A percentile compares a stretch with the other conserved stretches of the same genome.
phyloP scores from a whole-genome alignment of 2,888 invertebrate species.

The Luperina nickerlii region DNA sequence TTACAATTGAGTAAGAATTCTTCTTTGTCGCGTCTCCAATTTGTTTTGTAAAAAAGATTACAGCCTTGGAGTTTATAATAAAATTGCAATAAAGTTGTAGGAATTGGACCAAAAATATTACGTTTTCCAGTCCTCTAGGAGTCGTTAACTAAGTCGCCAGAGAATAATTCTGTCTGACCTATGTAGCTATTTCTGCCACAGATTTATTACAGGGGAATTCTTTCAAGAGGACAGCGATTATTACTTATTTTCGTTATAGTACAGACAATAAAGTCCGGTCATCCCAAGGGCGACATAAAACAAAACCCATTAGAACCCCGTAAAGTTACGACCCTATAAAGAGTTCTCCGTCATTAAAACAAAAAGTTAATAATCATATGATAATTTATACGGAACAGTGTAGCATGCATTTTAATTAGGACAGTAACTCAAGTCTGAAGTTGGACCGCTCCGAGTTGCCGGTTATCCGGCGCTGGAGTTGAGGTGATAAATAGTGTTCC shows the following conservation, averaged over 20 bases:
- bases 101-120: slow-evolving; percentile 31
- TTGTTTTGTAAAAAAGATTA: slow-evolving; percentile 37
- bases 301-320: slow-evolving; percentile 69
- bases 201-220: slow-evolving; percentile 61
- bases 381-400: slow-evolving; percentile 68
- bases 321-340: slow-evolving; percentile 69
- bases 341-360: slow-evolving; percentile 68
- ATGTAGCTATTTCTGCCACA: slow-evolving; percentile 56
- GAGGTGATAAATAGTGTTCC: slow-evolving; percentile 73
- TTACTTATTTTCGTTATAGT: slow-evolving; percentile 63
- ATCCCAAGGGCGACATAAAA: slow-evolving; percentile 61
- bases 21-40: slow-evolving; percentile 40
- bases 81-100: slow-evolving; percentile 31
- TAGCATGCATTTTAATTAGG: slow-evolving; percentile 74
- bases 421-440: slow-evolving; percentile 68
- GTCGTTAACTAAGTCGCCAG: slow-evolving; percentile 59
- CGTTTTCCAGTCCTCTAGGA: slow-evolving; percentile 36
- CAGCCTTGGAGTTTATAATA: slow-evolving; percentile 26
- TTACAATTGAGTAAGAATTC: slow-evolving; percentile 42
- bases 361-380: slow-evolving; percentile 71
- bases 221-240: slow-evolving; percentile 62
- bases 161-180: slow-evolving; percentile 61
- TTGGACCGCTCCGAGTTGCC: slow-evolving; percentile 66
- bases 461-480: slow-evolving; percentile 64
- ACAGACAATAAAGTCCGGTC: slow-evolving; percentile 63